Evolutionary conservation across 30 jellyfish, hydroid and myxozoan species (phyloP).

Genomic region (Aurelia sp.): DNA sequence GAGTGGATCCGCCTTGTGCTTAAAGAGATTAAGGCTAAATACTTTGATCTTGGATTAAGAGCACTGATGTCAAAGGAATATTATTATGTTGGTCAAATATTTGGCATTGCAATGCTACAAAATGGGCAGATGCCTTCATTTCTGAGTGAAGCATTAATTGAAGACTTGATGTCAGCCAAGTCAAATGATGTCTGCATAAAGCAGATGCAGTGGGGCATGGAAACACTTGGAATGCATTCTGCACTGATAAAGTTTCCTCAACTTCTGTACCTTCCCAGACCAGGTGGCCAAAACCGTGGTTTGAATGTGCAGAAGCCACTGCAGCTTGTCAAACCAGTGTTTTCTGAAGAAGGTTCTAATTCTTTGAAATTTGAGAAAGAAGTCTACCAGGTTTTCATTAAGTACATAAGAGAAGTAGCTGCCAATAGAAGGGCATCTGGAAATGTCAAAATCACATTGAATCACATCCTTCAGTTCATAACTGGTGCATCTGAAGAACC

Average conservation of each 20-base stretch:
- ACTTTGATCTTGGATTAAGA: too few species aligned
- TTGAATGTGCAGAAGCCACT: slow-evolving; percentile 19
- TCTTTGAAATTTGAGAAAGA: slow-evolving; percentile 2
- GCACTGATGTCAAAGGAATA: too few species aligned
- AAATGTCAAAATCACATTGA: not conserved
- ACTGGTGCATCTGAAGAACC: slow-evolving; percentile 53
- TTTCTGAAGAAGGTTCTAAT: slow-evolving; percentile 24
- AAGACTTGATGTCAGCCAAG: slow-evolving; percentile 12
- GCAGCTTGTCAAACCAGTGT: slow-evolving; percentile 25
- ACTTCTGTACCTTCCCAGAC: slow-evolving; percentile 13
- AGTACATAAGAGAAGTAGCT: slow-evolving; percentile 31
- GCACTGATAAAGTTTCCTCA: not conserved
- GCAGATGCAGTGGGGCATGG: too few species aligned
- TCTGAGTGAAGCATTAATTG: slow-evolving; percentile 23
- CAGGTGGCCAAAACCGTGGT: slow-evolving; percentile 6
- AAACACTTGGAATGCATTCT: too few species aligned
- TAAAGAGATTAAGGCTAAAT: too few species aligned
- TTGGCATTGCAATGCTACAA: slow-evolving; percentile 10
- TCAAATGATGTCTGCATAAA: not conserved
- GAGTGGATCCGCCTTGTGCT: slow-evolving; percentile 24
- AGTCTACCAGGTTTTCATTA: slow-evolving; percentile 5
- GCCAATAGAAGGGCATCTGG: slow-evolving; percentile 21
- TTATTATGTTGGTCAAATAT: too few species aligned
- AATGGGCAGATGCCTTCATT: slow-evolving; percentile 41
- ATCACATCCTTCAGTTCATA: slow-evolving; percentile 15